Base-by-base conservation (phyloP, 53 echinoderm and acorn worm species). In the Henricia sp. region DNA sequence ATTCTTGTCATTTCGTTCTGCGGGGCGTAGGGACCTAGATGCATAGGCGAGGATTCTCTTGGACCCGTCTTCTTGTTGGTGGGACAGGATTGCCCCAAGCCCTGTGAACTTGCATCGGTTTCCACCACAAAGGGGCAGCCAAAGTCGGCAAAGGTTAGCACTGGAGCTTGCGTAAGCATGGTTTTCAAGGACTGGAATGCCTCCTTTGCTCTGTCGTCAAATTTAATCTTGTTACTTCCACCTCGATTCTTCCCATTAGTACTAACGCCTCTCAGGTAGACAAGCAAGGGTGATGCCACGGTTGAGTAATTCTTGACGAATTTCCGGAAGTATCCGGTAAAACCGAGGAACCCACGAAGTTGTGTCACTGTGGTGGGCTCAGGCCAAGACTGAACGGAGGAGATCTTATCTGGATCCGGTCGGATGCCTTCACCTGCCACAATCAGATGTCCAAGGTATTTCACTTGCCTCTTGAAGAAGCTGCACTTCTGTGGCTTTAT, bases 291-390 rank as follows among this genome's bases (percentile, higher is more conserved):
- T 2, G 72, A 20, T 50, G 68, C 68, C 20, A 68, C 25, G 23
- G 38, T 68, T 5, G 93, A 64, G 21, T 80, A 93, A n/a, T 67
- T 70, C 13, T 37, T 32, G 0, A 93, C 50, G 28, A 93, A 90
- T 21, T 87, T 86, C 19, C 89, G 33, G 54, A 84, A 92, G 53
- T 82, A 92, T 3, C 92, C 89, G 3, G 89, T 74, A 28, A 92
- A 82, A 11, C 89, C 89, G 17, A 89, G 74, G 66, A 89, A 91
- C 1, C 68, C 48, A 24, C 92, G 60, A 1, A 89, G 72, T 24
- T 92, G 84, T 19, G 52, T 50, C 10, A 89, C 83, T 0, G 86
- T 85, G 4, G 40, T 41, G 5, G 92, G 86, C 20, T 72, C 30
- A 2, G 69, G 86, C 92, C 92, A 92, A 40, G 37, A 37, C n/a